Evolutionary conservation across 1,140 invertebrate species (phyloP), one percentile per base, ranked within the genome.

Genomic region (Leptinotarsa undecemlineata): DNA sequence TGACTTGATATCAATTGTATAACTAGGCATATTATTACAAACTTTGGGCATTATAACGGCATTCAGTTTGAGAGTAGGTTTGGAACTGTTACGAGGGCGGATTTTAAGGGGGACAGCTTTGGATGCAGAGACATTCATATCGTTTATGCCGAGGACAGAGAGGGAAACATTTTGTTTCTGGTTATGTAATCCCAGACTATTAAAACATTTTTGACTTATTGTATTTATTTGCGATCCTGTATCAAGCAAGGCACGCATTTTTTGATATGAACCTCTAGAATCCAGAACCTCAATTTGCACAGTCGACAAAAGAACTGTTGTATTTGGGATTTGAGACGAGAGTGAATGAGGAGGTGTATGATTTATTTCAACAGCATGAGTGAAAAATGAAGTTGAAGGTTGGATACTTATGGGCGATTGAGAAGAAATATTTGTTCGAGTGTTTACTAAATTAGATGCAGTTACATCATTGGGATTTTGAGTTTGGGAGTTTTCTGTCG

Each of bases 171-270:
- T 33, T 33, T 33, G 26, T 33, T 33, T 33, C 26, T 33, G 26
- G 26, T 33, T 33, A 33, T 33, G 26, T 33, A 69, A 51, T 19
- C 51, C 73, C 23, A 74, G 47, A 19, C 66, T 33, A 74, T 69
- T 69, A 17, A 19, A 19, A 61, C 64, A 74, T 48, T 62, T 74
- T 60, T 62, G 19, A 15, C 66, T 74, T 5, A 74, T 69, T 33
- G 70, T 48, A 69, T 33, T 74, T n/a, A 51, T 26, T 47, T 72
- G 57, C n/a, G 23, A 42, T 23, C 60, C 71, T 63, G 20, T 19
- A 21, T 72, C 71, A 17, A 63, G 33, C 17, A 72, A 60, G 21
- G 42, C 71, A 21, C 57, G 23, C 11, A 64, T 33, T 11, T n/a
- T 26, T 72, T 63, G 23, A 47, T 63, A 72, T 6, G 62, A 63